Evolutionary conservation across 2,888 invertebrate genomes (phyloP).

Genomic region (Yponomeuta plumbellus): DNA sequence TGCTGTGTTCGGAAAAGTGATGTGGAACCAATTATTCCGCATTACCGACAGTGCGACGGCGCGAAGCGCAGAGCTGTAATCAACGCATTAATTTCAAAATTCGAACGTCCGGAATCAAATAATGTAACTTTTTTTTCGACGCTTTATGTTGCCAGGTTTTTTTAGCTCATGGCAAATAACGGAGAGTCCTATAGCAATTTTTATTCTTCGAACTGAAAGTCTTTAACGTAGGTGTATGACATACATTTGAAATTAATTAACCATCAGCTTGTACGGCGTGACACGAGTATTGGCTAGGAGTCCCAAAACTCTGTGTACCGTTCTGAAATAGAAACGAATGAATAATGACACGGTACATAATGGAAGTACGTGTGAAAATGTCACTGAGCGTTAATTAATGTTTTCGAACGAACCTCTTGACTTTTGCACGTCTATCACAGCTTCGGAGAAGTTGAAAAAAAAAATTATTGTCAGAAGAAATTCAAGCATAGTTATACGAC

Average conservation of each 20-base stretch:
- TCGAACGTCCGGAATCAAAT: constrained; percentile 25
- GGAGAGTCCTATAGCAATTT: too few species aligned
- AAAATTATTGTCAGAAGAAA: background rate
- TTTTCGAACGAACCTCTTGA: constrained; percentile 21
- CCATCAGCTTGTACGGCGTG: constrained; percentile 39
- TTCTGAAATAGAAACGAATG: constrained; percentile 67
- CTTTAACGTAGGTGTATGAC: background rate
- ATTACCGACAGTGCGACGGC: constrained; percentile 24
- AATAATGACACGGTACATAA: constrained; percentile 59
- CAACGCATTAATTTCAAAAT: constrained; percentile 16
- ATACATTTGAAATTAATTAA: constrained; percentile 58
- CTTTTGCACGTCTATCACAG: constrained; percentile 5
- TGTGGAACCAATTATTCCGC: constrained; percentile 30
- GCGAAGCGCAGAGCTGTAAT: constrained; percentile 18
- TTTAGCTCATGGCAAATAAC: background rate
- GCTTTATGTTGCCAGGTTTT: background rate
- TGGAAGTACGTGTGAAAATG: constrained; percentile 64
- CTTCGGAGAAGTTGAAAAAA: background rate
- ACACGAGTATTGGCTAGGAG: constrained; percentile 56
- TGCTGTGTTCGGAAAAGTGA: constrained; percentile 19
- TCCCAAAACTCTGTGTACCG: constrained; percentile 56
- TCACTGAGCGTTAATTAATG: constrained; percentile 63
- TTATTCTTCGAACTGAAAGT: too few species aligned
- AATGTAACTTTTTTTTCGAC: background rate
- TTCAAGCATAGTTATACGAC: background rate